Evolutionary conservation across 2,113 vertebrate species (phyloP).

Genomic region (Carollia perspicillata): DNA sequence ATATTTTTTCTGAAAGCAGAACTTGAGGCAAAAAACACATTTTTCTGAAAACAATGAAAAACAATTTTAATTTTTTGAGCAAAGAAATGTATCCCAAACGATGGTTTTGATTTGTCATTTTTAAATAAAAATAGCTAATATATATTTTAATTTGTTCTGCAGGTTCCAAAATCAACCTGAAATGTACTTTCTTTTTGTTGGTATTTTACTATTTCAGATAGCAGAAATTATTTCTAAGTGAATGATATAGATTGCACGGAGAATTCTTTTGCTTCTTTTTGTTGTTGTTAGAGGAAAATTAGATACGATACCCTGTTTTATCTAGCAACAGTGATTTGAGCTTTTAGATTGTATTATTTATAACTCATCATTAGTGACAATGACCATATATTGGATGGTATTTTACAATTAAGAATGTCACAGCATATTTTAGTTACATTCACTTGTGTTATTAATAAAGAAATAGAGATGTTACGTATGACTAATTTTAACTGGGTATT

Average conservation of each 20-base stretch:
- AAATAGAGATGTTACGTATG: neutral
- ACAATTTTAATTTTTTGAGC: neutral
- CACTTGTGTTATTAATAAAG: neutral
- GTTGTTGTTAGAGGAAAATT: neutral
- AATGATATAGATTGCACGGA: neutral
- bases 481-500: constrained; percentile 8
- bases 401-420: constrained; percentile 40
- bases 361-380: neutral
- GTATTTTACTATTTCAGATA: neutral
- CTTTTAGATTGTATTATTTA: constrained; percentile 17
- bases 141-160: neutral
- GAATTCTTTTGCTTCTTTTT: neutral
- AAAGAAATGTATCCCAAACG: neutral
- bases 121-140: neutral
- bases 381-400: neutral
- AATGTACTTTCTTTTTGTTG: neutral
- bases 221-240: neutral
- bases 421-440: constrained; percentile 7
- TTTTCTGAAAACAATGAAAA: no score
- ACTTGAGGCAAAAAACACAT: neutral
- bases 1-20: no score
- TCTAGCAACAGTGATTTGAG: neutral
- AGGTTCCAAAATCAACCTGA: neutral
- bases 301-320: neutral
- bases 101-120: neutral